phyloP scores from a whole-genome alignment of 2,113 vertebrate species.

The Scortum barcoo region DNA sequence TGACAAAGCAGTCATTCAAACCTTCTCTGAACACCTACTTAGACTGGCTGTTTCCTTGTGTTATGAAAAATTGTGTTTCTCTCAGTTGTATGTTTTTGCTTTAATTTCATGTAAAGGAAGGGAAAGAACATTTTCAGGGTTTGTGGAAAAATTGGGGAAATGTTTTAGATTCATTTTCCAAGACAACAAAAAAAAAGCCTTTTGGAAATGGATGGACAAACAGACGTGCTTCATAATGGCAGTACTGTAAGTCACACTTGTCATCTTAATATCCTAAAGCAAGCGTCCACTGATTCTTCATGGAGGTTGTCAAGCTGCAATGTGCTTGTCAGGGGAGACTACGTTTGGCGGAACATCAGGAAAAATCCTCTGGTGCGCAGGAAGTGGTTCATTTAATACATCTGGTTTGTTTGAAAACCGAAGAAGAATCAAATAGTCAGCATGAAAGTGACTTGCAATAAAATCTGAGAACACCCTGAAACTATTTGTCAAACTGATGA shows the following conservation, averaged over 20 bases:
- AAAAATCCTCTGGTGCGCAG: background rate
- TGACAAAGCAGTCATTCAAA: constrained; percentile 12
- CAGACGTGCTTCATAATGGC: background rate
- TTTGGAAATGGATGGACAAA: background rate
- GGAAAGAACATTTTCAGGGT: background rate
- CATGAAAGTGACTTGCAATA: background rate
- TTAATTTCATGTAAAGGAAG: background rate
- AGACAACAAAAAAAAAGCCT: background rate
- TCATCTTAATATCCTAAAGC: background rate
- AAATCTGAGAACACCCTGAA: background rate
- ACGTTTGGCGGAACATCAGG: background rate
- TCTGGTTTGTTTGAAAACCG: background rate
- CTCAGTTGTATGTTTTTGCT: background rate
- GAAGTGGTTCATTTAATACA: background rate
- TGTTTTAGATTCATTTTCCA: background rate
- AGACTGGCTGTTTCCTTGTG: background rate
- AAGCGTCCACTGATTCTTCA: background rate
- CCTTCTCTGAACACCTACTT: background rate
- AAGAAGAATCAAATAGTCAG: background rate
- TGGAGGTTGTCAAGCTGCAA: background rate
- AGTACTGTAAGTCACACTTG: background rate
- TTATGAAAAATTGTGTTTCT: background rate
- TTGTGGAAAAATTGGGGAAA: background rate
- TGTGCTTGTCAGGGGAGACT: background rate
- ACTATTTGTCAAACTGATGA: background rate